Conservation (phyloP, 2,888 invertebrate species). For the Callyntrura sp. region DNA sequence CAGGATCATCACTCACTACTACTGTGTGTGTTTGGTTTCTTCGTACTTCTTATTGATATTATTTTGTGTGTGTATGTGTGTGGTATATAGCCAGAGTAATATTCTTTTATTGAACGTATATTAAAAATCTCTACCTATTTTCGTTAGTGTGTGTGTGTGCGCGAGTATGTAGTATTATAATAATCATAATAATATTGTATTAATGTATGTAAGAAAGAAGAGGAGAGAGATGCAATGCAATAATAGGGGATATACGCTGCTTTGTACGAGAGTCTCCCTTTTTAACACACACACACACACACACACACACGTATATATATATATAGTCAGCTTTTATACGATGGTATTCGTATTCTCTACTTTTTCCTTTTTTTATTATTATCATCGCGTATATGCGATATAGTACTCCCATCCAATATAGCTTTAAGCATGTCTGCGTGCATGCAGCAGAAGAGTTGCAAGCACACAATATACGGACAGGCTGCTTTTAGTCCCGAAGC, state of each 20-base stretch:
- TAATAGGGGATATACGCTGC: slow-evolving; percentile 17
- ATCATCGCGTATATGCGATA: background rate
- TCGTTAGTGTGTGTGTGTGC: slow-evolving; percentile 22
- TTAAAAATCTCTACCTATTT: slow-evolving; percentile 56
- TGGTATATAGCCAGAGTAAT: slow-evolving; percentile 43
- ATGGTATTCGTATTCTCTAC: slow-evolving; percentile 43
- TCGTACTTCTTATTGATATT: slow-evolving; percentile 46
- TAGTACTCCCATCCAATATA: background rate
- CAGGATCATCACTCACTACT: slow-evolving; percentile 65
- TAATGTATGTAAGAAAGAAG: slow-evolving; percentile 51
- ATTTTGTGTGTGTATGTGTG: slow-evolving; percentile 31
- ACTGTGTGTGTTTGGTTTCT: slow-evolving; percentile 48
- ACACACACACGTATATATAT: background rate
- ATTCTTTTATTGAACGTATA: slow-evolving; percentile 47
- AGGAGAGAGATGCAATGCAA: slow-evolving; percentile 41
- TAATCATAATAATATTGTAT: slow-evolving; percentile 55
- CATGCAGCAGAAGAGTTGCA: slow-evolving; percentile 45
- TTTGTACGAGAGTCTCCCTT: slow-evolving; percentile 21
- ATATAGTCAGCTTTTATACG: background rate
- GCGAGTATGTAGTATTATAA: slow-evolving; percentile 42
- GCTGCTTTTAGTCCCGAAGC: slow-evolving; percentile 47
- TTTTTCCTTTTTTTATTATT: background rate
- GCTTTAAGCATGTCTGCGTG: slow-evolving; percentile 6
- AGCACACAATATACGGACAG: slow-evolving; percentile 18
- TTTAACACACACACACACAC: background rate